Evolutionary conservation across 2,113 vertebrate species (phyloP), one percentile per base, ranked within the genome.

Genomic region (Campylomormyrus tamandua): DNA sequence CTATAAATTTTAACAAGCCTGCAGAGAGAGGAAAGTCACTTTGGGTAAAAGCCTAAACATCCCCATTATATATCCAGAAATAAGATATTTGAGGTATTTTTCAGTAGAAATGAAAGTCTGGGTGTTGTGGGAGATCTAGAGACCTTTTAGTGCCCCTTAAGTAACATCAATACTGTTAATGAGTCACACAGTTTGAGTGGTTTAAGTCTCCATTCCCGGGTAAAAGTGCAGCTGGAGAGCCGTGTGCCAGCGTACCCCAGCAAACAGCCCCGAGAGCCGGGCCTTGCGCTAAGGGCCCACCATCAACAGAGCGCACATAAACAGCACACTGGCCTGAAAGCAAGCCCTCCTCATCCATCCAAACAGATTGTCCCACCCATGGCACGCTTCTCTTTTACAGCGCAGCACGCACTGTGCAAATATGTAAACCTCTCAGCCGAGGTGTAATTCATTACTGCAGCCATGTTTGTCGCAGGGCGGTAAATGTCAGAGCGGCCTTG

Each of bases 281-380:
- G 15, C 56, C 45, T 27, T 27, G 21, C 7, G 6, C 80, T 85
- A 48, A 62, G 46, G 39, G 56, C 52, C 27, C 9, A 11, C 46
- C 88, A 42, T 46, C 53, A 80, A 53, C 46, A 53, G 48, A 15
- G 46, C 11, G 10, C 39, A 62, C 80, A 58, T 83, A 89, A 89
- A 89, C 89, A 85, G 77, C 11, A n/a, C 80, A 31, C 53, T 48
- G 35, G 13, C 89, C 89, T 35, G 11, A 84, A 24, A 35, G 80
- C 13, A 52, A 5, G 24, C n/a, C 42, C 31, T 35, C 21, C 52
- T 62, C 19, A 27, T 11, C 31, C 52, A 89, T 62, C 80, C 56
- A 89, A 89, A 85, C 89, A 89, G 77, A 89, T 89, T 89, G 85
- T 53, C 89, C 58, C 24, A 85, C 39, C 66, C 5, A n/a, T 62